Percentiles rank a stretch among this genome's conserved stretches.
phyloP scores from a whole-genome alignment of 2,113 vertebrate genomes.

The Turnix velox region DNA sequence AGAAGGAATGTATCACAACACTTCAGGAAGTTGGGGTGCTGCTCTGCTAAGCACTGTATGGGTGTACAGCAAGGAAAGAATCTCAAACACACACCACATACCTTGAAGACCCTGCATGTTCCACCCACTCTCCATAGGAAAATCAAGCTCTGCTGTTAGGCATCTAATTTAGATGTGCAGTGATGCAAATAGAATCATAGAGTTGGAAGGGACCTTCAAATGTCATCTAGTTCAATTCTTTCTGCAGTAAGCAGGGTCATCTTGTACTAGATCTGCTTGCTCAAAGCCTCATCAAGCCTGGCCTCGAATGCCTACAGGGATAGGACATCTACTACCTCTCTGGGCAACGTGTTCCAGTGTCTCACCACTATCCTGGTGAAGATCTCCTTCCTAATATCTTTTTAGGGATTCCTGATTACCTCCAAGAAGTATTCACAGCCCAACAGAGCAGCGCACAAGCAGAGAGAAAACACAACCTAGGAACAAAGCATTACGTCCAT shows the following conservation, averaged over 20 bases:
- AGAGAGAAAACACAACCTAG: background rate
- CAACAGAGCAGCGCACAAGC: background rate
- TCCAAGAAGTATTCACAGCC: background rate
- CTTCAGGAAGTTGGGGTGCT: background rate
- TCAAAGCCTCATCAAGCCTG: no score
- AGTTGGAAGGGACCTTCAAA: no score
- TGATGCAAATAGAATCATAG: background rate
- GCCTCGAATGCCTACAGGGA: no score
- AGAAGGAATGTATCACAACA: fast-evolving
- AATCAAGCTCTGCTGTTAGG: background rate
- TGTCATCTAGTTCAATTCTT: no score
- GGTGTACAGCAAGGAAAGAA: background rate
- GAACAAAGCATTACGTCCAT: fast-evolving
- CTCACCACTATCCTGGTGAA: no score
- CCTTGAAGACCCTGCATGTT: background rate
- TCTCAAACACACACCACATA: no score
- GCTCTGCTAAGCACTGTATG: fast-evolving
- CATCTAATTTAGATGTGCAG: fast-evolving
- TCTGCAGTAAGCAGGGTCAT: no score
- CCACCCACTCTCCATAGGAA: background rate
- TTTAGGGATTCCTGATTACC: no score
- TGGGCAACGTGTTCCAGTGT: no score
- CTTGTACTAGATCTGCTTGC: no score
- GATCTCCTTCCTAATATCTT: no score
- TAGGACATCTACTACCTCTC: no score